A percentile compares a stretch with the other conserved stretches of the same genome.
phyloP scores from a whole-genome alignment of 2,888 invertebrate species.

The Venusia cambrica region DNA sequence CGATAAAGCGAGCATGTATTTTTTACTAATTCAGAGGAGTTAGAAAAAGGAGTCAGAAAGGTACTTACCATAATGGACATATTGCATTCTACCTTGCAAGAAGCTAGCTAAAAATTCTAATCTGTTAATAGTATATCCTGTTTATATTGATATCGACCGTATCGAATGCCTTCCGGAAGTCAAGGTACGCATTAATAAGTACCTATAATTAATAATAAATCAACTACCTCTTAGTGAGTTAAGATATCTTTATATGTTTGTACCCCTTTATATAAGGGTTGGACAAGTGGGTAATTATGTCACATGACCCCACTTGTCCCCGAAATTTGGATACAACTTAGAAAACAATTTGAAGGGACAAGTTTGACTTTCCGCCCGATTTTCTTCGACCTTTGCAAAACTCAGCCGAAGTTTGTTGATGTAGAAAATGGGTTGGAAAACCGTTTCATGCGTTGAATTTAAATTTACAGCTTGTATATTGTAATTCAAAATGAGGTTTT shows the following conservation, averaged over 20 bases:
- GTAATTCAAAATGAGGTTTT: not conserved
- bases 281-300: conserved; percentile 32
- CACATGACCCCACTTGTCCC: conserved; percentile 26
- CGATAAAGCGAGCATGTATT: no score
- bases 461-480: not conserved
- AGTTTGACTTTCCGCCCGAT: conserved; percentile 20
- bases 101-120: no score
- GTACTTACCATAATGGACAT: no score
- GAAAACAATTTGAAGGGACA: conserved; percentile 26
- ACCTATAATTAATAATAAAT: no score
- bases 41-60: no score
- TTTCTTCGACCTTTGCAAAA: conserved; percentile 13
- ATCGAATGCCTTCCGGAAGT: no score
- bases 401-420: conserved; percentile 1
- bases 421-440: not conserved
- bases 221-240: no score
- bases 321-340: conserved; percentile 27
- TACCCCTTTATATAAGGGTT: conserved; percentile 8
- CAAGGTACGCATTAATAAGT: no score
- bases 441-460: not conserved
- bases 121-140: no score
- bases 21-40: no score
- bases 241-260: not conserved
- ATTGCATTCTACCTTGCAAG: no score
- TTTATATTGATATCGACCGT: no score